Evolutionary conservation across 2,113 vertebrate genomes (phyloP).

Genomic region (Sorex fumeus): DNA sequence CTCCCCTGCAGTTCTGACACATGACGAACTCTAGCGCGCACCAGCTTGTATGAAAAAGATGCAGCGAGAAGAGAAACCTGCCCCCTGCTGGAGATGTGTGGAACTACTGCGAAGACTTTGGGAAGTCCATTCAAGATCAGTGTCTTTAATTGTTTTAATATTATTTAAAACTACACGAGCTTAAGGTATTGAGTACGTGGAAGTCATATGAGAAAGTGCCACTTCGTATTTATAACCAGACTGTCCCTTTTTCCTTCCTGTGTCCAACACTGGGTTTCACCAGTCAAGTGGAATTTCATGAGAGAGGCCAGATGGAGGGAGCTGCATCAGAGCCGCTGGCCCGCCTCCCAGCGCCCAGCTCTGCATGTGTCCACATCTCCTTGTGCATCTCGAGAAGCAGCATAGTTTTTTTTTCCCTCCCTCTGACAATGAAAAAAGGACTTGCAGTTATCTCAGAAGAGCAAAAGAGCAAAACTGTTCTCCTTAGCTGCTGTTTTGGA

Average conservation of each 20-base stretch:
- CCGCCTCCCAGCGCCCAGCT: too few species aligned
- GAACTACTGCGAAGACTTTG: conserved; percentile 43
- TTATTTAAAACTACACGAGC: conserved; percentile 73
- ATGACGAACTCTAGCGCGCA: conserved; percentile 94
- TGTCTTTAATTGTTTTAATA: conserved; percentile 51
- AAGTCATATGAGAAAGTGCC: conserved; percentile 48
- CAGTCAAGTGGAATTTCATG: conserved; percentile 1
- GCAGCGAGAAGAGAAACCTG: not conserved
- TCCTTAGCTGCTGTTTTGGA: not conserved
- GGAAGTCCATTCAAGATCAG: conserved; percentile 40
- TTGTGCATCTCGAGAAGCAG: not conserved
- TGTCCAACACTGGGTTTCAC: not conserved
- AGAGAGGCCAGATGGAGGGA: not conserved
- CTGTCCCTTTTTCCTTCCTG: conserved; percentile 49
- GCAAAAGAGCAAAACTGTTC: conserved; percentile 24
- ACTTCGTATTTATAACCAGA: conserved; percentile 55
- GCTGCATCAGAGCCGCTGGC: too few species aligned
- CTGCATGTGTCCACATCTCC: not conserved
- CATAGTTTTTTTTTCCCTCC: not conserved
- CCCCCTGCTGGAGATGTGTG: conserved; percentile 6
- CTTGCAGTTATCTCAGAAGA: not conserved
- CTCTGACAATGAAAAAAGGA: conserved; percentile 29
- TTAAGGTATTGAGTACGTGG: conserved; percentile 60
- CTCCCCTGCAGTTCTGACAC: conserved; percentile 86
- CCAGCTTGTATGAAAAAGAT: rapidly evolving